phyloP scores from a whole-genome alignment of 2,888 invertebrate species.

The Epistrophe grossulariae region DNA sequence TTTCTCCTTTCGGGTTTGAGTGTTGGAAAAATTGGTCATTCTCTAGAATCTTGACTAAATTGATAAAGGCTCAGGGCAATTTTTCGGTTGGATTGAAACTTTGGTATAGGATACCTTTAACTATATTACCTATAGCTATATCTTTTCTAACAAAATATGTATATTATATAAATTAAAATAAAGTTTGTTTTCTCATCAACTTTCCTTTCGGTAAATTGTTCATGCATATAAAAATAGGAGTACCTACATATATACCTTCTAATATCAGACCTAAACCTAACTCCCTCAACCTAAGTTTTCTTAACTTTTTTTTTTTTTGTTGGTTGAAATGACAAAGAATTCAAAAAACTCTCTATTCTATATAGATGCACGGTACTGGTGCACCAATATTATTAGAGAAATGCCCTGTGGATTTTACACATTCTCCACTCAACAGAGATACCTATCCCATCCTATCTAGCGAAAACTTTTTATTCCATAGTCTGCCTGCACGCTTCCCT shows the following conservation, averaged over 20 bases:
- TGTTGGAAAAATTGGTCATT: not conserved
- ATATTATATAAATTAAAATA: conserved; percentile 29
- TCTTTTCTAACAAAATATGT: not conserved
- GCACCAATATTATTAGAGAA: not conserved
- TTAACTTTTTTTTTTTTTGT: conserved; percentile 1
- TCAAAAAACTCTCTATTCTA: not conserved
- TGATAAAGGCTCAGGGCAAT: not conserved
- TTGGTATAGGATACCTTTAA: not conserved
- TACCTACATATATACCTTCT: not conserved
- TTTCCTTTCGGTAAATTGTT: not conserved
- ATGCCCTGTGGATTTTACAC: conserved; percentile 49
- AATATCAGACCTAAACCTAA: not conserved
- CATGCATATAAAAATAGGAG: not conserved
- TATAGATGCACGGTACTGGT: not conserved
- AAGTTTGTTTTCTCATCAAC: conserved; percentile 32
- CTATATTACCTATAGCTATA: too few species aligned
- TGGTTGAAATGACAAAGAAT: conserved; percentile 30
- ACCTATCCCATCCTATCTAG: not conserved
- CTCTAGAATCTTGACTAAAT: not conserved
- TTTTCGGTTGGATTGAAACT: not conserved
- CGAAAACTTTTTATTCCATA: conserved; percentile 41
- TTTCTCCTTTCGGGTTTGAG: too few species aligned
- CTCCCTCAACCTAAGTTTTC: not conserved
- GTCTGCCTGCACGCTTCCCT: conserved; percentile 13
- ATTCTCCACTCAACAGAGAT: conserved; percentile 15